Conservation (phyloP, 1,140 invertebrate genomes). For the Cherax destructor region DNA sequence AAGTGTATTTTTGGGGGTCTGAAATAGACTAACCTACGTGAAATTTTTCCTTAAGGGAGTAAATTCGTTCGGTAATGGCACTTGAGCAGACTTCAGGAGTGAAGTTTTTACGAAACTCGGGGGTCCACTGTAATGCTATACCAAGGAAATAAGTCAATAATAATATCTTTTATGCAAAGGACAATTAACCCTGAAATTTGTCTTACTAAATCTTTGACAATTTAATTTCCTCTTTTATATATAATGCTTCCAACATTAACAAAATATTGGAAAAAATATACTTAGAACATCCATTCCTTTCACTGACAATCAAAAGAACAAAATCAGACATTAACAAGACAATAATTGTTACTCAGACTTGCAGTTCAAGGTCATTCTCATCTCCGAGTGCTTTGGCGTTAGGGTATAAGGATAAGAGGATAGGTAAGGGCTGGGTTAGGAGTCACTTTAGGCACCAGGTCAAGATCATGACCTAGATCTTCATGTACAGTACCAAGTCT, state of each 20-base stretch:
- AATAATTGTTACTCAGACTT: background rate
- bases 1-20: too few relatives aligned
- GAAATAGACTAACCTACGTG: too few relatives aligned
- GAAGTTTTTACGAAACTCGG: too few relatives aligned
- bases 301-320: background rate
- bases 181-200: background rate
- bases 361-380: background rate
- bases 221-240: background rate
- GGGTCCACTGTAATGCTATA: too few relatives aligned
- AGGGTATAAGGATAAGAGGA: background rate
- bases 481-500: background rate
- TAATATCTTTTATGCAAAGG: background rate
- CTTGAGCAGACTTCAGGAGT: too few relatives aligned
- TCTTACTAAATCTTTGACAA: background rate
- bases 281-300: background rate
- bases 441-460: background rate
- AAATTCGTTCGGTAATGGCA: too few relatives aligned
- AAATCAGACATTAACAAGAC: background rate
- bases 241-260: background rate
- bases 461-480: constrained; percentile 13
- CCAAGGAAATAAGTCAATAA: background rate
- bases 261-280: background rate
- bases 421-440: background rate
- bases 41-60: too few relatives aligned
- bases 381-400: background rate